Evolutionary conservation across 1,140 invertebrate genomes (phyloP).

Genomic region (Neuroterus valhalla): DNA sequence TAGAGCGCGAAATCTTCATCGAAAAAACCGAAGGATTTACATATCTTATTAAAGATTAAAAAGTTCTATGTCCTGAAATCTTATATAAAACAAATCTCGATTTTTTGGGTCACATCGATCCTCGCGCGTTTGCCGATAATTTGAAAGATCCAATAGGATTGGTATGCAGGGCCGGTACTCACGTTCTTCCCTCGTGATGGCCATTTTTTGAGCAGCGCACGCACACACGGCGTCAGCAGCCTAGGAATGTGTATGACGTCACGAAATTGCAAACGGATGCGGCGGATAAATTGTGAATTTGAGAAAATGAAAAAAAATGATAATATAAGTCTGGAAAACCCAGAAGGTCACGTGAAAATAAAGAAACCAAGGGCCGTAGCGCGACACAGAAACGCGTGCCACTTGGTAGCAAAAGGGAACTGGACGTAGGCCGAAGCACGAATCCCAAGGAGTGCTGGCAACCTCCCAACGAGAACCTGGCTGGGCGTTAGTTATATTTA

Average conservation of each 20-base stretch:
- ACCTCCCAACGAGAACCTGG: constrained; percentile 67
- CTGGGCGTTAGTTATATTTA: constrained; percentile 75
- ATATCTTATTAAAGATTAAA: background rate
- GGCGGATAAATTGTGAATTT: background rate
- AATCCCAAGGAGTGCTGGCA: constrained; percentile 64
- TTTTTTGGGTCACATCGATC: constrained; percentile 20
- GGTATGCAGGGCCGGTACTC: constrained; percentile 54
- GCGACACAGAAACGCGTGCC: constrained; percentile 38
- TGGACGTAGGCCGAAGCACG: constrained; percentile 43
- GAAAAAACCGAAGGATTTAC: background rate
- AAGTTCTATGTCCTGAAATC: constrained; percentile 1
- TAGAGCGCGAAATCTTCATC: background rate
- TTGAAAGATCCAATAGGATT: constrained; percentile 4
- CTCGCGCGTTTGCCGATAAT: background rate
- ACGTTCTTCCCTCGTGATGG: constrained; percentile 66
- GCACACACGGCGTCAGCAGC: constrained; percentile 31
- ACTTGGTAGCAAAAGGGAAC: constrained; percentile 48
- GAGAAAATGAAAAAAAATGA: constrained; percentile 10
- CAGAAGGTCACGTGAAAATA: constrained; percentile 30
- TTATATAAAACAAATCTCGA: background rate
- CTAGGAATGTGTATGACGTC: constrained; percentile 18
- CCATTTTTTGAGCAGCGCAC: constrained; percentile 53
- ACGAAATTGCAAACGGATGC: background rate
- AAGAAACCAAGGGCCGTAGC: constrained; percentile 37
- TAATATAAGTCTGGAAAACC: background rate